phyloP scores from a whole-genome alignment of 2,888 invertebrate species.

The Mythimna loreyi region DNA sequence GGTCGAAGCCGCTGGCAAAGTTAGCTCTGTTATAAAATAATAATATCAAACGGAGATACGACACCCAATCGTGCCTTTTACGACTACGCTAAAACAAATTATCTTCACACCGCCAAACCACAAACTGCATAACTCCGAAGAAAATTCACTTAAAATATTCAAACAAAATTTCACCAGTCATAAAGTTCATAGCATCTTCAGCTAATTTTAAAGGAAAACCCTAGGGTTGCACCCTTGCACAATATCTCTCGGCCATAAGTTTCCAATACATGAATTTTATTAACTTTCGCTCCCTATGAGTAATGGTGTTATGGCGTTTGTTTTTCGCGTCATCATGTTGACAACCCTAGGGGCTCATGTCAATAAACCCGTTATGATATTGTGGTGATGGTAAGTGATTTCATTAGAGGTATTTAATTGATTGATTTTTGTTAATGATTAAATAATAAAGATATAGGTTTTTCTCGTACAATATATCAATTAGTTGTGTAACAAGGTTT shows the following conservation, averaged over 20 bases:
- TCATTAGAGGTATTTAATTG: slow-evolving; percentile 23
- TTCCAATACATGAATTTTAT: slow-evolving; percentile 91
- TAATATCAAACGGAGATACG: neutral
- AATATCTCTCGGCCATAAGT: slow-evolving; percentile 89
- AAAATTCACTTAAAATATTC: slow-evolving; percentile 61
- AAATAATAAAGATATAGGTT: neutral
- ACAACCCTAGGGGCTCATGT: slow-evolving; percentile 76
- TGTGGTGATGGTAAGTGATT: slow-evolving; percentile 27
- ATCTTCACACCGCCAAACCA: neutral
- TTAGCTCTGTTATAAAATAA: too few relatives aligned
- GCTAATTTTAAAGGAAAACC: slow-evolving; percentile 75
- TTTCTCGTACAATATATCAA: too few relatives aligned
- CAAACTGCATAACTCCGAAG: slow-evolving; percentile 47
- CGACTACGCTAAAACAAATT: neutral
- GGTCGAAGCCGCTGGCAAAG: too few relatives aligned
- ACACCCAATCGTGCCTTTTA: slow-evolving; percentile 11
- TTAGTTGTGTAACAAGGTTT: too few relatives aligned
- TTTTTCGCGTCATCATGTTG: slow-evolving; percentile 89
- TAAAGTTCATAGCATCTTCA: slow-evolving; percentile 68
- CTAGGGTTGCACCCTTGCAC: slow-evolving; percentile 85
- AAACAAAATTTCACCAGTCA: slow-evolving; percentile 66
- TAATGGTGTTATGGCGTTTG: slow-evolving; percentile 84
- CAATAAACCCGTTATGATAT: slow-evolving; percentile 61
- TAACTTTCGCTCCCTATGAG: slow-evolving; percentile 84
- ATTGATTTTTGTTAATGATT: slow-evolving; percentile 6